Base-by-base conservation (phyloP, 2,113 vertebrate species). In the Ovibos moschatus region DNA sequence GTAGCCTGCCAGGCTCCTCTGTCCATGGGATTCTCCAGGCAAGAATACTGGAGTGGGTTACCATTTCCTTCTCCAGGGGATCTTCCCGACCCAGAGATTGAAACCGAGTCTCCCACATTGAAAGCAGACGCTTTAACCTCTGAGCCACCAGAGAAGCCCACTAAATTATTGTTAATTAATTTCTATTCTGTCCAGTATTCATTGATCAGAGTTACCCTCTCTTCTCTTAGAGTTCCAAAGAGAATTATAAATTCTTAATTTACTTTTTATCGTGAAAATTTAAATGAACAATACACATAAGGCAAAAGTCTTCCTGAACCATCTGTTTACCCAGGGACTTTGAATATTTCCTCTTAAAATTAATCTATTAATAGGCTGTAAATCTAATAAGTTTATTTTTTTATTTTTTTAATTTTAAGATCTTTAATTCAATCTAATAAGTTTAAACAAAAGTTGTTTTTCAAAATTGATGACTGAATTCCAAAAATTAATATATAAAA, bases 301-400 rank as follows among this genome's bases (percentile, higher is more conserved):
- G 78, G 27, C 11, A 94, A 94, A 87, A 96, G 71, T 33, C 9
- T 14, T 93, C 57, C 23, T 30, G n/a, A n/a, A 25, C 1, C 25
- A 58, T 40, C 50, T 71, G 21, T 2, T 94, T 94, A 62, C 79
- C 40, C 4, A 47, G 11, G 1, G 0, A 25, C 13, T 89, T 53
- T 60, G 43, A 57, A 78, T 43, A 76, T 53, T 55, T 67, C 88
- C 7, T 88, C 55, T 71, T 16, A 94, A 94, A 64, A 92, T 91
- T 64, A 76, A 36, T 74, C 13, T 62, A 45, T 51, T 83, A 78
- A 17, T 50, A 47, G 67, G 60, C 25, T 84, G 4, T 79, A 58
- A 83, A 58, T 87, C 7, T 51, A 89, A 79, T 76, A 3, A 58
- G 28, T 30, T 84, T 33, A 91, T n/a, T n/a, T n/a, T n/a, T n/a